phyloP scores from a whole-genome alignment of 2,113 vertebrate species.

The Passer montanus region DNA sequence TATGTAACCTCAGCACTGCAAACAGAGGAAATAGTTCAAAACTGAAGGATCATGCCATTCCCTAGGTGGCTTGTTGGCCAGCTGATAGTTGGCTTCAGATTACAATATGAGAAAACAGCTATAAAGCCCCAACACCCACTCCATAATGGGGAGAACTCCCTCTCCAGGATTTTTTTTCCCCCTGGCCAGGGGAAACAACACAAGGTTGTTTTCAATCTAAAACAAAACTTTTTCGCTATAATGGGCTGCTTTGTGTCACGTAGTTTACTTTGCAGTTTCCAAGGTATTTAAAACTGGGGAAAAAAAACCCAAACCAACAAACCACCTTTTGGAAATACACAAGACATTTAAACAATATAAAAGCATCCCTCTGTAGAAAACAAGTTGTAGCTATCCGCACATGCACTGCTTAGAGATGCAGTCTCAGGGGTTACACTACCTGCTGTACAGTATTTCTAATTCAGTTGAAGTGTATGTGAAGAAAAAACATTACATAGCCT shows the following conservation, averaged over 20 bases:
- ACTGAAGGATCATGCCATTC: background rate
- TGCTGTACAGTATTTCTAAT: background rate
- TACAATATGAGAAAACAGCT: background rate
- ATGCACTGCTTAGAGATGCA: background rate
- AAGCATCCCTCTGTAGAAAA: background rate
- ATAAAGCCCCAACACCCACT: background rate
- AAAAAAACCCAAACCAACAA: background rate
- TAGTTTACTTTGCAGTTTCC: background rate
- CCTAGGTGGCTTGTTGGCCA: background rate
- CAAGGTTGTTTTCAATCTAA: background rate
- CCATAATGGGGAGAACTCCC: background rate
- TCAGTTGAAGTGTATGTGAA: background rate
- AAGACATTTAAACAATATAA: background rate
- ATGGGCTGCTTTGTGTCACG: rapidly evolving
- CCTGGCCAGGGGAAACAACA: background rate
- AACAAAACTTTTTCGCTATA: background rate
- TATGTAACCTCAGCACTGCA: background rate
- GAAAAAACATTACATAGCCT: background rate
- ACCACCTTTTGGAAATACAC: background rate
- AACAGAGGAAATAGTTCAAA: background rate
- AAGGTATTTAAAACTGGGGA: background rate
- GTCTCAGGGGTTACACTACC: background rate
- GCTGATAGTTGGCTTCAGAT: background rate
- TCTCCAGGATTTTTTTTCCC: background rate
- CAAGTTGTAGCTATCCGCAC: background rate